Evolutionary conservation across 2,797 vertebrate species (phyloP).

Genomic region (Sebastes steindachneri): DNA sequence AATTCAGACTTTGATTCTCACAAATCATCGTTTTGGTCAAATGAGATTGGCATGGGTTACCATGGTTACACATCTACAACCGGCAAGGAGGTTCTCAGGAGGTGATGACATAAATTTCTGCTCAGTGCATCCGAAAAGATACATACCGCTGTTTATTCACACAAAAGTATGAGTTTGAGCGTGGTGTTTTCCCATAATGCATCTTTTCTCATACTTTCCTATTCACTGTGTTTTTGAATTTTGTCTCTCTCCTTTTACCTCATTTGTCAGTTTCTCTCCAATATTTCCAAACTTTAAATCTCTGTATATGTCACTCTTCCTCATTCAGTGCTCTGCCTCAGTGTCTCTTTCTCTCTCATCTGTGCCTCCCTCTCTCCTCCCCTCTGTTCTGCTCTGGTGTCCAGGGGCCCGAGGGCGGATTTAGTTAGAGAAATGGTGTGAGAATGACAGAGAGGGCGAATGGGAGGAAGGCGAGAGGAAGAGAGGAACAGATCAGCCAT

Average conservation of each 20-base stretch:
- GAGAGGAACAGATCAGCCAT: slow-evolving; percentile 32
- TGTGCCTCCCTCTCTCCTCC: slow-evolving; percentile 54
- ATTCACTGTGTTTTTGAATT: neutral
- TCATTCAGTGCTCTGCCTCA: neutral
- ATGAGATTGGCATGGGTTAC: neutral
- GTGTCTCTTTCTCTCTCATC: slow-evolving; percentile 46
- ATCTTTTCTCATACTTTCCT: neutral
- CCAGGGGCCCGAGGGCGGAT: slow-evolving; percentile 50
- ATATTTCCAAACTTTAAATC: slow-evolving; percentile 15
- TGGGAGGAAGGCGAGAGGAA: slow-evolving; percentile 3
- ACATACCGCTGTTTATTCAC: fast-evolving
- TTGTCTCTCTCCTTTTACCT: neutral
- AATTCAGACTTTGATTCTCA: neutral
- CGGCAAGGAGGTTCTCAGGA: too few relatives aligned
- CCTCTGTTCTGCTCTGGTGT: slow-evolving; percentile 53
- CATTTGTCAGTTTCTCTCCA: neutral
- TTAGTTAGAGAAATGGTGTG: slow-evolving; percentile 55
- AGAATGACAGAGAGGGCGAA: slow-evolving; percentile 34
- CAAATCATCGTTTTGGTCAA: neutral
- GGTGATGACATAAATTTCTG: too few relatives aligned
- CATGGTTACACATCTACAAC: too few relatives aligned
- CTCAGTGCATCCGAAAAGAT: too few relatives aligned
- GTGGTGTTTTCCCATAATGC: neutral
- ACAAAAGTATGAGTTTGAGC: too few relatives aligned
- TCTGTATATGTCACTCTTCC: slow-evolving; percentile 11